Percentiles rank a stretch among this genome's conserved stretches.
These are phyloP conservation scores for Oostethus manadensis DNA, from an alignment of 2,113 vertebrate species.

Conservation along the genomic window DNA sequence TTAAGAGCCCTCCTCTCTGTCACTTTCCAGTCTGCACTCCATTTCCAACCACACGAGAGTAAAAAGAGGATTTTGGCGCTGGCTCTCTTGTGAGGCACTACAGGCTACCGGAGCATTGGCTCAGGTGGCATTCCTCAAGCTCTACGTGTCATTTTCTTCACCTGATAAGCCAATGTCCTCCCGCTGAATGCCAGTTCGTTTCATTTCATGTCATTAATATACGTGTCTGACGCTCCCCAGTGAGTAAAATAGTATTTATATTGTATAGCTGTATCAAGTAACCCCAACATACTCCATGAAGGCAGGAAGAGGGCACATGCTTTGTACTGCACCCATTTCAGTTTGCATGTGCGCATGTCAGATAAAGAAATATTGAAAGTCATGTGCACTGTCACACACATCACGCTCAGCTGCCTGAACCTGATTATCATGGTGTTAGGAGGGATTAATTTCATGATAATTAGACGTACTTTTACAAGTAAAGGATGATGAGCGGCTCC, in stretches of 20 bases:
- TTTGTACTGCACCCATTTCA: constrained; percentile 44
- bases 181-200: constrained; percentile 55
- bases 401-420: constrained; percentile 24
- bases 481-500: constrained; percentile 42
- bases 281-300: constrained; percentile 54
- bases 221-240: constrained; percentile 11
- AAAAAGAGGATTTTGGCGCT: constrained; percentile 49
- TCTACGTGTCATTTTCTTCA: constrained; percentile 52
- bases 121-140: constrained; percentile 39
- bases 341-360: constrained; percentile 17
- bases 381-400: neutral
- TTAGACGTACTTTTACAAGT: constrained; percentile 58
- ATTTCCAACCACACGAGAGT: constrained; percentile 52
- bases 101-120: constrained; percentile 24
- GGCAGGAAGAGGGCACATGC: constrained; percentile 32
- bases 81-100: constrained; percentile 27
- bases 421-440: constrained; percentile 56
- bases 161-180: constrained; percentile 47
- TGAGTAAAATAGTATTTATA: constrained; percentile 47
- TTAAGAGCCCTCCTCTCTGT: constrained; percentile 67
- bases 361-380: constrained; percentile 19
- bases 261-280: no score
- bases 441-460: constrained; percentile 63
- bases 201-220: constrained; percentile 54
- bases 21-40: constrained; percentile 61